Evolutionary conservation across 2,888 invertebrate genomes (phyloP).

Genomic region (Teleiodes luculella): DNA sequence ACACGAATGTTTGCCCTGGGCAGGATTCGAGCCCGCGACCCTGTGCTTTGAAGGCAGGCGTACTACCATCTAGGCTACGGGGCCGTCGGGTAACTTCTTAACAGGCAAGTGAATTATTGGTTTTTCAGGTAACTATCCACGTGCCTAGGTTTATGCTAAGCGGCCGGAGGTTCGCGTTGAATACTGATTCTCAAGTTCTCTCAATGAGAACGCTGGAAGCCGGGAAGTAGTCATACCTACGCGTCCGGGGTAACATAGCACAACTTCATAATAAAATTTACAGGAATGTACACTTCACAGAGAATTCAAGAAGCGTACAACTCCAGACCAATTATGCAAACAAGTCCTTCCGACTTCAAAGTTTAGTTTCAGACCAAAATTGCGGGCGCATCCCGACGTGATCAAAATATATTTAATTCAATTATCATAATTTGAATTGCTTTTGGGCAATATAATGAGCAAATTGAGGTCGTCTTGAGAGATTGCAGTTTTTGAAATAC

Average conservation of each 20-base stretch:
- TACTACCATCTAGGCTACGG: too few relatives aligned
- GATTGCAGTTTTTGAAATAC: conserved; percentile 4
- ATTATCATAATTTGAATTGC: conserved; percentile 45
- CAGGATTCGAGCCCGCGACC: too few relatives aligned
- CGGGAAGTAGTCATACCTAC: neutral
- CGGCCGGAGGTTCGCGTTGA: neutral
- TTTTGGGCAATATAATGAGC: conserved; percentile 33
- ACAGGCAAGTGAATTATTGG: neutral
- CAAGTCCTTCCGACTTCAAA: conserved; percentile 47
- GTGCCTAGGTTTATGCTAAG: neutral
- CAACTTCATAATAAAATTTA: conserved; percentile 47
- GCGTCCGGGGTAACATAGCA: neutral
- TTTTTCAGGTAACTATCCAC: neutral
- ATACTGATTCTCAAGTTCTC: neutral
- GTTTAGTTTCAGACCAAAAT: conserved; percentile 55
- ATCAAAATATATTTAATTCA: conserved; percentile 47
- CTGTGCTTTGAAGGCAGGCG: too few relatives aligned
- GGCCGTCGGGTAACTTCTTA: too few relatives aligned
- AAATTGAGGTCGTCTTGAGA: conserved; percentile 25
- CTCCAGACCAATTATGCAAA: conserved; percentile 63
- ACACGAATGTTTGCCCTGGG: too few relatives aligned
- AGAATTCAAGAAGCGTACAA: conserved; percentile 40
- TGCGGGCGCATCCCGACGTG: conserved; percentile 41
- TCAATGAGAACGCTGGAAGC: neutral
- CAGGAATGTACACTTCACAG: conserved; percentile 35